Evolutionary conservation across 2,797 vertebrate species (phyloP).

Genomic region (Semaprochilodus insignis): DNA sequence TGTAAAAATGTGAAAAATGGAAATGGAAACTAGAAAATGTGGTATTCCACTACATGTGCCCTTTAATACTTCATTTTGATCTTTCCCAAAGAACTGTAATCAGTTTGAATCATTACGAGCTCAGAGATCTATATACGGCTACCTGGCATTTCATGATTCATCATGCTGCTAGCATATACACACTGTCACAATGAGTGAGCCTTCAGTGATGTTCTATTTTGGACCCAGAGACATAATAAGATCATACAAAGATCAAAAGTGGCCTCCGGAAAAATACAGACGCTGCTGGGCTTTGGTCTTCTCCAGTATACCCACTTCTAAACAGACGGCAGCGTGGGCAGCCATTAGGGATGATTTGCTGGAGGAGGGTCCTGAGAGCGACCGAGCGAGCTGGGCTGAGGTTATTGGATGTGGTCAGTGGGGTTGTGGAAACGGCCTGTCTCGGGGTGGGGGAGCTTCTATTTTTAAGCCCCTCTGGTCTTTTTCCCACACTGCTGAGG

Average conservation of each 20-base stretch:
- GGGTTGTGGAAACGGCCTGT: slow-evolving; percentile 48
- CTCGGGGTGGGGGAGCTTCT: slow-evolving; percentile 48
- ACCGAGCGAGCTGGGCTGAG: slow-evolving; percentile 20
- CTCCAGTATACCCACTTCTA: background rate
- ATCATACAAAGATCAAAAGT: background rate
- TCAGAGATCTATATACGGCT: background rate
- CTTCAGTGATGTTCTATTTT: background rate
- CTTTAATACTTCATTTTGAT: background rate
- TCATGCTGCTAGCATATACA: background rate
- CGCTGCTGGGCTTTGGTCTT: slow-evolving; percentile 3
- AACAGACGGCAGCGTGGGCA: background rate
- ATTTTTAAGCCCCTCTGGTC: slow-evolving; percentile 53
- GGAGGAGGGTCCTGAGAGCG: slow-evolving; percentile 35
- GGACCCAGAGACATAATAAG: background rate
- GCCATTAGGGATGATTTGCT: slow-evolving; percentile 25
- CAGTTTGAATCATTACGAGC: background rate
- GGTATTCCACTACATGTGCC: too few relatives aligned
- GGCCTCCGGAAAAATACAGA: background rate
- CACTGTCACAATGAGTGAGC: slow-evolving; percentile 4
- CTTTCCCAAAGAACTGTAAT: background rate
- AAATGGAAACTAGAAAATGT: too few relatives aligned
- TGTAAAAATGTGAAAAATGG: too few relatives aligned
- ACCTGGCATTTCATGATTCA: background rate
- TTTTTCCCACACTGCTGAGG: slow-evolving; percentile 56
- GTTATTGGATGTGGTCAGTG: slow-evolving; percentile 57